A percentile compares a stretch with the other conserved stretches of the same genome.
Evolutionary conservation across 2,888 invertebrate genomes (phyloP).

Genomic region (Itoplectis maculator): DNA sequence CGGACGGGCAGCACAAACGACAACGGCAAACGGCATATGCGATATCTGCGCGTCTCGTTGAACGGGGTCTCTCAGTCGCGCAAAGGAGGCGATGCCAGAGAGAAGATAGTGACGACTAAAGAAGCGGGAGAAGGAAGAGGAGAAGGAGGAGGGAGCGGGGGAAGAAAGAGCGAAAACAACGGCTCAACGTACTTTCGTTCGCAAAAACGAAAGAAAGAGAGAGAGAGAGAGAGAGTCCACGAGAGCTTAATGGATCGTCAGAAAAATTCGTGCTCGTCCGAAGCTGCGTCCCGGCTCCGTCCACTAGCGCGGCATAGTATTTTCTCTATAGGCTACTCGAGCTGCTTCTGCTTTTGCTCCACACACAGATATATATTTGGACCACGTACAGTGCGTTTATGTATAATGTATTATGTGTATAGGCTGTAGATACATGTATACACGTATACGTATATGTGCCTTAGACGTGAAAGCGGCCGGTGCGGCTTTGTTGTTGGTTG

Average conservation of each 20-base stretch:
- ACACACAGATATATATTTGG: background rate
- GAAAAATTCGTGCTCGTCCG: conserved; percentile 47
- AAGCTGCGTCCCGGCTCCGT: conserved; percentile 46
- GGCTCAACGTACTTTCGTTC: conserved; percentile 29
- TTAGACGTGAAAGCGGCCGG: conserved; percentile 65
- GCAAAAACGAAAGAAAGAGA: background rate
- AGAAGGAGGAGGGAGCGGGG: background rate
- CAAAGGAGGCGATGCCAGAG: background rate
- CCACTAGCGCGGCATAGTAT: conserved; percentile 41
- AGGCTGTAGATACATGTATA: conserved; percentile 14
- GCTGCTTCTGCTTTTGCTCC: conserved; percentile 27
- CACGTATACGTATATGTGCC: conserved; percentile 12
- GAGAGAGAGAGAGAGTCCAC: conserved; percentile 20
- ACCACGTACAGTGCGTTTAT: conserved; percentile 12
- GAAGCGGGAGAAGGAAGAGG: conserved; percentile 28
- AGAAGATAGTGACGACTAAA: conserved; percentile 5
- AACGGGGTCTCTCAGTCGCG: too few species aligned
- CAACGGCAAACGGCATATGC: background rate
- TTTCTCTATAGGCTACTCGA: conserved; percentile 25
- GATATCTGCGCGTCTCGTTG: background rate
- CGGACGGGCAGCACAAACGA: background rate
- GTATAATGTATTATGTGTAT: conserved; percentile 15
- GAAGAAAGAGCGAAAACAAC: conserved; percentile 7
- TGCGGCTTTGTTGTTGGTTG: conserved; percentile 63
- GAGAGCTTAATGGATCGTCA: conserved; percentile 61